These are phyloP conservation scores for Netelia melanura DNA, from an alignment of 2,888 invertebrate genomes.

Conservation along the genomic window DNA sequence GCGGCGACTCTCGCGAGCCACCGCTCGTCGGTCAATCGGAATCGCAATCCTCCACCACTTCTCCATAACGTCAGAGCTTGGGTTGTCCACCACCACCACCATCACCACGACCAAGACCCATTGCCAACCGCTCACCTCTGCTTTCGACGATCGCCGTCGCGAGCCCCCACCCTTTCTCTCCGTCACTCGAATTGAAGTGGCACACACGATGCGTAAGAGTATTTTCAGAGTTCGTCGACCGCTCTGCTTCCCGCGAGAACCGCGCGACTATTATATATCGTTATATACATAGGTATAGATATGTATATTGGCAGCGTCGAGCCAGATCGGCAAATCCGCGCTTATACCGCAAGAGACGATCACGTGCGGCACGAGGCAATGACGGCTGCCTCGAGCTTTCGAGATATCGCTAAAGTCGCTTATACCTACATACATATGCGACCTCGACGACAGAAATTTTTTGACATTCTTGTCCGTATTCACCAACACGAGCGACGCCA, in stretches of 20 bases:
- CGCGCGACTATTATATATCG: not conserved
- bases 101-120: conserved; percentile 37
- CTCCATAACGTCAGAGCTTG: not conserved
- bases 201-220: conserved; percentile 79
- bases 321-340: conserved; percentile 66
- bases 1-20: not conserved
- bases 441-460: not conserved
- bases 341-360: conserved; percentile 71
- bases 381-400: conserved; percentile 9
- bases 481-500: not conserved
- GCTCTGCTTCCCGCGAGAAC: conserved; percentile 78
- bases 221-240: conserved; percentile 78
- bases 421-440: not conserved
- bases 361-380: conserved; percentile 68
- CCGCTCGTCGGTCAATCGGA: conserved; percentile 61
- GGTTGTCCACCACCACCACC: not conserved
- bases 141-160: conserved; percentile 57
- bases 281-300: conserved; percentile 1
- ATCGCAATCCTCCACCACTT: conserved; percentile 47
- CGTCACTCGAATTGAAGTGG: conserved; percentile 78
- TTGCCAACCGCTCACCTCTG: conserved; percentile 55
- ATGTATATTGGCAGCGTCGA: conserved; percentile 43
- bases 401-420: not conserved
- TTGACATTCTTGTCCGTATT: not conserved
- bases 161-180: conserved; percentile 33